Evolutionary conservation across 1,140 invertebrate genomes (phyloP).

Genomic region (Stenopsyche tienmushanensis): DNA sequence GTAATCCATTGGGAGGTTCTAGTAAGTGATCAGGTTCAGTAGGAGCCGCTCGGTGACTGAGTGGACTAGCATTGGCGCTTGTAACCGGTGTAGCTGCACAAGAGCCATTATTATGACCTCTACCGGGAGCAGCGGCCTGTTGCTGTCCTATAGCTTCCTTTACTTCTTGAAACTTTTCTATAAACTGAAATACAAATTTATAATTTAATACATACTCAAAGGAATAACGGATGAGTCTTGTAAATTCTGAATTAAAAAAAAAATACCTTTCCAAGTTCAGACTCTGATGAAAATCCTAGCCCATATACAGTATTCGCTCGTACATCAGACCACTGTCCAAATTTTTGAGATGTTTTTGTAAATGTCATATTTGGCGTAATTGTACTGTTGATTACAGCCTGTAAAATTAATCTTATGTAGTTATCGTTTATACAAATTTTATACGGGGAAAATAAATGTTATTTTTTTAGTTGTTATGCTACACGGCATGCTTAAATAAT

Average conservation of each 20-base stretch:
- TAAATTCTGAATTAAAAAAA: not conserved
- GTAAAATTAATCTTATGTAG: slow-evolving; percentile 46
- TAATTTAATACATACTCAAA: slow-evolving; percentile 18
- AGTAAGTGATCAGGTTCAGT: slow-evolving; percentile 51
- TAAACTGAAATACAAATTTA: slow-evolving; percentile 71
- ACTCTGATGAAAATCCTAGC: slow-evolving; percentile 92
- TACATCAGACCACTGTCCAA: slow-evolving; percentile 98
- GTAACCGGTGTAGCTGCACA: slow-evolving; percentile 78
- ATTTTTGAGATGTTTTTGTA: slow-evolving; percentile 98
- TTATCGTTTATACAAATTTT: no score
- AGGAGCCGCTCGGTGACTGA: slow-evolving; percentile 65
- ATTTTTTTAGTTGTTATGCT: no score
- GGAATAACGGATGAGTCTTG: slow-evolving; percentile 13
- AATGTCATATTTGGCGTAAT: slow-evolving; percentile 98
- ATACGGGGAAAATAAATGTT: no score
- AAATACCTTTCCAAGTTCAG: slow-evolving; percentile 86
- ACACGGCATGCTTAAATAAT: not conserved
- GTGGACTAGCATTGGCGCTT: slow-evolving; percentile 82
- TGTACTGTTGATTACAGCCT: slow-evolving; percentile 97
- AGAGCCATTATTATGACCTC: slow-evolving; percentile 71
- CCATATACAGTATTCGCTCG: slow-evolving; percentile 97
- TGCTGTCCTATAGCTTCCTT: slow-evolving; percentile 77
- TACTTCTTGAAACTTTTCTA: slow-evolving; percentile 98
- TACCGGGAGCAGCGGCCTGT: slow-evolving; percentile 58
- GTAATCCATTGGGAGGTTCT: slow-evolving; percentile 53